phyloP scores from a whole-genome alignment of 2,797 vertebrate species.

The Cyprinella venusta region DNA sequence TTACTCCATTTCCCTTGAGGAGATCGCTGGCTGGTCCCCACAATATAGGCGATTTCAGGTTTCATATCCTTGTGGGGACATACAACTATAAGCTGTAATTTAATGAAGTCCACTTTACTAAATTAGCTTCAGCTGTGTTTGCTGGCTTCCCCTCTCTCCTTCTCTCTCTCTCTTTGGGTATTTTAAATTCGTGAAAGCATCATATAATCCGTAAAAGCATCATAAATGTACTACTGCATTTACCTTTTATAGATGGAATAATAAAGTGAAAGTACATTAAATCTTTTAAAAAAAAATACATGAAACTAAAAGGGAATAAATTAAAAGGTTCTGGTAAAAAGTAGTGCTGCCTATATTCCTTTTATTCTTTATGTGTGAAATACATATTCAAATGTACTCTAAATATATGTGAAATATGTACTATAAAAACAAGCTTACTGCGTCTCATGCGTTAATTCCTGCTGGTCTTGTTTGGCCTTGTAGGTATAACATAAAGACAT shows the following conservation, averaged over 20 bases:
- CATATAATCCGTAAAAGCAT: not conserved
- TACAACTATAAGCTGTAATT: slow-evolving; percentile 21
- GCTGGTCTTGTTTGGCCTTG: not conserved
- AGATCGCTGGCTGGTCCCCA: too few relatives aligned
- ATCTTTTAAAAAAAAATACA: not conserved
- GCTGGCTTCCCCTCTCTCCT: not conserved
- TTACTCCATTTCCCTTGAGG: too few relatives aligned
- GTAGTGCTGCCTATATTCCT: not conserved
- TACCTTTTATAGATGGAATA: not conserved
- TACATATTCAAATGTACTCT: not conserved
- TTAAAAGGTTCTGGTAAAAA: not conserved
- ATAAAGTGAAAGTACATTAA: slow-evolving; percentile 3
- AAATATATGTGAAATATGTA: not conserved
- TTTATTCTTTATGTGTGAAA: not conserved
- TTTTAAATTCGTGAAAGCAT: not conserved
- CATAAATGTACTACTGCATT: not conserved
- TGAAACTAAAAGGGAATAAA: not conserved
- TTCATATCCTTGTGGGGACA: too few relatives aligned
- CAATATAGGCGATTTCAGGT: too few relatives aligned
- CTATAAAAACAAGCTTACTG: not conserved
- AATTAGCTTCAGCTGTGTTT: slow-evolving; percentile 12
- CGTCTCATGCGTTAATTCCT: not conserved
- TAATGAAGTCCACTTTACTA: slow-evolving; percentile 33
- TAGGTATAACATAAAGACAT: not conserved
- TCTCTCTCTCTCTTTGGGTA: not conserved